These are phyloP conservation scores for Gallinago solitaria DNA, from an alignment of 2,797 vertebrate species.

Conservation along the genomic window DNA sequence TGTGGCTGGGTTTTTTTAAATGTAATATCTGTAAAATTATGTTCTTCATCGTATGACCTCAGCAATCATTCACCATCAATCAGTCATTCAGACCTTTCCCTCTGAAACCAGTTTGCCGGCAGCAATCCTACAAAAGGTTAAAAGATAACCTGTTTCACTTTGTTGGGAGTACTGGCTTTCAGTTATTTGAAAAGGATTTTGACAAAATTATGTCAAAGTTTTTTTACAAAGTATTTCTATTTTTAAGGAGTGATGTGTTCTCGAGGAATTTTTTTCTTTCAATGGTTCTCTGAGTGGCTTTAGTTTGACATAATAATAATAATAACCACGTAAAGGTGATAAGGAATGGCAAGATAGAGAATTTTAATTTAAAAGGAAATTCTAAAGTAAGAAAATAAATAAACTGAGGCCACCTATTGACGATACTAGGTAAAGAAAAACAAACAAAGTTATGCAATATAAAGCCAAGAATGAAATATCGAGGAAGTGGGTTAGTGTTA, in stretches of 20 bases:
- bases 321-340: background rate
- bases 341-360: background rate
- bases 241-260: background rate
- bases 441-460: background rate
- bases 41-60: background rate
- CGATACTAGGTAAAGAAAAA: background rate
- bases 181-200: background rate
- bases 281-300: background rate
- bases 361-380: background rate
- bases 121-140: background rate
- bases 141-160: background rate
- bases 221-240: background rate
- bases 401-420: constrained; percentile 22
- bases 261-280: background rate
- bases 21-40: background rate
- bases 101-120: background rate
- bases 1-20: background rate
- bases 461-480: background rate
- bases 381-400: background rate
- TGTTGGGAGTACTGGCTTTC: background rate
- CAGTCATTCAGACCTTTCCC: background rate
- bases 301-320: background rate
- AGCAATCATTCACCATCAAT: no score
- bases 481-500: background rate
- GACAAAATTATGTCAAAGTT: background rate